Percentiles rank a stretch among this genome's conserved stretches.
Conservation (phyloP, 1,140 invertebrate species). For the Aphidius gifuensis region DNA sequence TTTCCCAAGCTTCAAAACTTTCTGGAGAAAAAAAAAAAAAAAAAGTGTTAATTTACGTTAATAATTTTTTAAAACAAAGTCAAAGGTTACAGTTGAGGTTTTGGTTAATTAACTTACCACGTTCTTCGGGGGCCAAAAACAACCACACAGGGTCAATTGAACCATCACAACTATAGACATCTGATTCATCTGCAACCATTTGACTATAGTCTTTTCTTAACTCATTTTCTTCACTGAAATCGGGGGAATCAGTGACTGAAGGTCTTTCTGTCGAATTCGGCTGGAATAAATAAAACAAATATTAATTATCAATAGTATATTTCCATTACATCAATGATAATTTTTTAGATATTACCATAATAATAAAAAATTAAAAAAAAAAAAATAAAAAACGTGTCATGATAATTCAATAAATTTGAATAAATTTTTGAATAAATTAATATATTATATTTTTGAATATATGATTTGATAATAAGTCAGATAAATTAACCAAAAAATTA, state of each 20-base stretch:
- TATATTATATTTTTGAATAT: no score
- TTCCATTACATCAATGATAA: not conserved
- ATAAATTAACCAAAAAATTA: no score
- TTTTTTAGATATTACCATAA: no score
- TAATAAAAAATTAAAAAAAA: not conserved
- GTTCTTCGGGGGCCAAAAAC: slow-evolving; percentile 95
- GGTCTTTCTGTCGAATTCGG: slow-evolving; percentile 83
- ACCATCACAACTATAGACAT: slow-evolving; percentile 94
- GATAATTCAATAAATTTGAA: no score
- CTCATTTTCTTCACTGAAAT: slow-evolving; percentile 93
- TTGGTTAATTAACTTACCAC: slow-evolving; percentile 67
- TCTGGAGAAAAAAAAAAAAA: slow-evolving; percentile 36
- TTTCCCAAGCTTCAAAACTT: slow-evolving; percentile 99
- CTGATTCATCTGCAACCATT: slow-evolving; percentile 97
- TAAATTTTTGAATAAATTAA: no score
- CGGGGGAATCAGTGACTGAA: slow-evolving; percentile 88
- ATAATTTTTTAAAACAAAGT: no score
- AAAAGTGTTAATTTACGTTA: no score
- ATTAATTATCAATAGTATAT: slow-evolving; percentile 1
- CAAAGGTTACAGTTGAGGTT: not conserved
- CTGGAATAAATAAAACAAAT: slow-evolving; percentile 42
- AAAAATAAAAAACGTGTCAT: no score
- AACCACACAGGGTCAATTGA: slow-evolving; percentile 94
- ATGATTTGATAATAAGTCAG: no score
- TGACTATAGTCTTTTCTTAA: slow-evolving; percentile 82